phyloP scores from a whole-genome alignment of 2,888 invertebrate genomes.

The Mythimna impura region DNA sequence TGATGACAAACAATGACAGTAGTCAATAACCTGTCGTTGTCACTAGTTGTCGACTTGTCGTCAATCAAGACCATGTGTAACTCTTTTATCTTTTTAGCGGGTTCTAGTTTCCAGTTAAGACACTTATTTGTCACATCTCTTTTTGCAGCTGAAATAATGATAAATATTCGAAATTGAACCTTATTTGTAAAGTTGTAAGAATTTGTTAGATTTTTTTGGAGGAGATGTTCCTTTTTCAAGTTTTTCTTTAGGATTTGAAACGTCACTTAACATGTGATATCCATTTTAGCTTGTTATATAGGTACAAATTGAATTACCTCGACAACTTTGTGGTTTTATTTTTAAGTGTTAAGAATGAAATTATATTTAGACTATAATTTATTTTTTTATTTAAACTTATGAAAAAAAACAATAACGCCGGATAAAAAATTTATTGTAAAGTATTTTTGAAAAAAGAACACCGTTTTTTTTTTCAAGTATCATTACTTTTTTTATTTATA shows the following conservation, averaged over 20 bases:
- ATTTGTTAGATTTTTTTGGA: background rate
- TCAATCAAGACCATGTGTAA: constrained; percentile 76
- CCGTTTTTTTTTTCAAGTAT: background rate
- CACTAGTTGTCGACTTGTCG: constrained; percentile 36
- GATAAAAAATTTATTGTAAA: too few relatives aligned
- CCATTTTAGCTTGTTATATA: constrained; percentile 31
- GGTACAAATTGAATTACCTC: constrained; percentile 12
- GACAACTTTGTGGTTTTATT: constrained; percentile 4
- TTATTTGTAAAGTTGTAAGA: background rate
- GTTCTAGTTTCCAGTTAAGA: constrained; percentile 69
- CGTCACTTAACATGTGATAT: constrained; percentile 46
- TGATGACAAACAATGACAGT: constrained; percentile 64
- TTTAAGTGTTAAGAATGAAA: background rate
- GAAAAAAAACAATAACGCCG: too few relatives aligned
- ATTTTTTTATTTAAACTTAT: too few relatives aligned
- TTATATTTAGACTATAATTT: background rate
- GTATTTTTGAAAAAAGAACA: background rate
- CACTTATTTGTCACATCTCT: constrained; percentile 23
- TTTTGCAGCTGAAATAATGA: constrained; percentile 3
- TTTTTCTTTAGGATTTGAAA: constrained; percentile 46
- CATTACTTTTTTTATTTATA: too few relatives aligned
- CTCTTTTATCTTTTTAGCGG: constrained; percentile 83
- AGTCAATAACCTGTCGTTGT: constrained; percentile 75
- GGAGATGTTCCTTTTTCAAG: background rate
- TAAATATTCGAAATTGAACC: constrained; percentile 30